These are phyloP conservation scores for Conops quadrifasciatus DNA, from an alignment of 2,888 invertebrate species.

Conservation along the genomic window DNA sequence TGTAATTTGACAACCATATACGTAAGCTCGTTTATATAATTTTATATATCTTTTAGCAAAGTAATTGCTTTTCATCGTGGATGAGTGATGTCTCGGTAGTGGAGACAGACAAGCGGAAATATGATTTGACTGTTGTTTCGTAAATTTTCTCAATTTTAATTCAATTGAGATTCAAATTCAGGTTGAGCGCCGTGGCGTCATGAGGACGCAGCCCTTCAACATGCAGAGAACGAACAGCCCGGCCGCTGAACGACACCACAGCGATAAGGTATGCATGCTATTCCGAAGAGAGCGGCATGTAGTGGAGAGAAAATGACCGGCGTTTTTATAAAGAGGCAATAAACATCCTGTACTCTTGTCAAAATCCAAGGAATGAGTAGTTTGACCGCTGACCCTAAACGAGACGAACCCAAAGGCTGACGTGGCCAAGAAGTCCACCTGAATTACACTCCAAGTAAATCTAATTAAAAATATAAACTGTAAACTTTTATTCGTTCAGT, in stretches of 20 bases:
- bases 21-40: constrained; percentile 36
- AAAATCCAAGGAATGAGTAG: no score
- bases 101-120: constrained; percentile 56
- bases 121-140: constrained; percentile 39
- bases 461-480: constrained; percentile 47
- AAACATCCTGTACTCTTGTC: background rate
- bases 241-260: background rate
- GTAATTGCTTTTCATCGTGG: constrained; percentile 58
- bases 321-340: background rate
- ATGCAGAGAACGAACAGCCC: constrained; percentile 13
- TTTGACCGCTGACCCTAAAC: no score
- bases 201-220: background rate
- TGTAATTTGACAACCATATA: constrained; percentile 61
- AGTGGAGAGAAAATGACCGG: constrained; percentile 1
- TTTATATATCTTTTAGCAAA: constrained; percentile 54
- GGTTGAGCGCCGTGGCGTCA: constrained; percentile 2
- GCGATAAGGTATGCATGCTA: background rate
- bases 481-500: no score
- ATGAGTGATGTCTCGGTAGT: constrained; percentile 18
- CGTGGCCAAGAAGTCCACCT: no score
- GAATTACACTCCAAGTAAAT: no score
- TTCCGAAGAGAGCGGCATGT: background rate
- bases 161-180: constrained; percentile 60
- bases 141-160: constrained; percentile 50
- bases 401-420: background rate